These are phyloP conservation scores for Cantharis rufa DNA, from an alignment of 2,888 invertebrate genomes.

Conservation along the genomic window DNA sequence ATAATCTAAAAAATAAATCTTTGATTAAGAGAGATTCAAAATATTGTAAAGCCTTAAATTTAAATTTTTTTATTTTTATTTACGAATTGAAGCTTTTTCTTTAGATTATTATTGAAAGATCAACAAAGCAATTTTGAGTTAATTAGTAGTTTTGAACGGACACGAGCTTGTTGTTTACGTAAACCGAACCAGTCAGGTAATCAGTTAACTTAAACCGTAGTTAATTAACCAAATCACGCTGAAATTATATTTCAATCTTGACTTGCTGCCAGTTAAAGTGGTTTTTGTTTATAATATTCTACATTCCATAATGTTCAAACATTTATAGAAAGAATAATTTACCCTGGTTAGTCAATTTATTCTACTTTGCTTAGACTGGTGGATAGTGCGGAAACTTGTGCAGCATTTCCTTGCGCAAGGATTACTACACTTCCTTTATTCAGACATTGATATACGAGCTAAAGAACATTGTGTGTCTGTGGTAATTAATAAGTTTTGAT, in stretches of 20 bases:
- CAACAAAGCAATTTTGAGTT: background rate
- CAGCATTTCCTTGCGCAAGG: constrained; percentile 17
- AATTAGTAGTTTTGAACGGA: background rate
- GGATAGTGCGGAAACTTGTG: constrained; percentile 13
- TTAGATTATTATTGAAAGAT: too few relatives aligned
- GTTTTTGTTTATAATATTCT: background rate
- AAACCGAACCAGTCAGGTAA: background rate
- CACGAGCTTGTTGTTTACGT: background rate
- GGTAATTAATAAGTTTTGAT: constrained; percentile 29
- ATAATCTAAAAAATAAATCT: too few relatives aligned
- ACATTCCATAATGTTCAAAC: background rate
- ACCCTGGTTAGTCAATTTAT: background rate
- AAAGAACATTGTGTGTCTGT: constrained; percentile 13
- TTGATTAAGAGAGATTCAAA: too few relatives aligned
- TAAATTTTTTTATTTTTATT: too few relatives aligned
- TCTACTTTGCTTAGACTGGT: constrained; percentile 8
- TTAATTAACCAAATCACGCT: background rate
- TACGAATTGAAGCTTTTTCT: too few relatives aligned
- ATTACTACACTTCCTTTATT: constrained; percentile 21
- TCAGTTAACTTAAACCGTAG: background rate
- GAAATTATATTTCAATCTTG: background rate
- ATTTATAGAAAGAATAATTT: background rate
- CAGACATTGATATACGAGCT: constrained; percentile 23
- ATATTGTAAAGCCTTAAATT: background rate
- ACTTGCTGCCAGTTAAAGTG: background rate